Base-by-base conservation (phyloP, 2,113 vertebrate genomes). In the Orcinus orca region DNA sequence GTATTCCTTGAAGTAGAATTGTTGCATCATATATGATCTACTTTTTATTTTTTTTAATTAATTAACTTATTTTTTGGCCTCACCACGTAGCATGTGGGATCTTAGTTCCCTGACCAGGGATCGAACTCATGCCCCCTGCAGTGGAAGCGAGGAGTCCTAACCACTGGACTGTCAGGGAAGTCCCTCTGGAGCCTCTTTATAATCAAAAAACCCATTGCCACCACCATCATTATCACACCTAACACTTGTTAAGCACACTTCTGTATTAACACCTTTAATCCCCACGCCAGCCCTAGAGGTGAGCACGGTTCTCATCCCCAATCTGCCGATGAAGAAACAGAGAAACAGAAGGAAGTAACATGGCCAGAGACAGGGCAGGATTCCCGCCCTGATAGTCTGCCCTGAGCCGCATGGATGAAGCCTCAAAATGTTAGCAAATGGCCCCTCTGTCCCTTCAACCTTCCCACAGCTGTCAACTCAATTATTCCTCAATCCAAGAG, bases 171-270 rank as follows among this genome's bases (percentile, higher is more conserved):
- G 15, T 5, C 50, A 53, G 50, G 50, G 50, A 53, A 53, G 50
- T 44, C 73, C 44, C 23, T 36, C 33, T 38, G 70, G 53, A 11
- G 50, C 7, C 67, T 38, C 41, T 81, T n/a, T 29, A 3, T 12
- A 41, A 23, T 11, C 31, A 31, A 36, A 44, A 9, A 9, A 23
- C 14, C 36, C 21, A n/a, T 67, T 8, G 3, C 14, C 36, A 26
- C 31, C n/a, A 38, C 62, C 25, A 6, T 23, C 15, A 14, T 55
- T 2, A 55, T 76, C 76, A 73, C 18, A 3, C 60, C 15, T 67
- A 23, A 18, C 68, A 15, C 0, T 14, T 21, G 31, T 4, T 60
- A 31, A 47, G 25, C 17, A 2, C 14, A 10, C 44, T 36, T 1
- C 41, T 15, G 11, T 3, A 6, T 36, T 1, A 33, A 13, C 25